phyloP scores from a whole-genome alignment of 2,113 vertebrate species.

The Brachyistius frenatus region DNA sequence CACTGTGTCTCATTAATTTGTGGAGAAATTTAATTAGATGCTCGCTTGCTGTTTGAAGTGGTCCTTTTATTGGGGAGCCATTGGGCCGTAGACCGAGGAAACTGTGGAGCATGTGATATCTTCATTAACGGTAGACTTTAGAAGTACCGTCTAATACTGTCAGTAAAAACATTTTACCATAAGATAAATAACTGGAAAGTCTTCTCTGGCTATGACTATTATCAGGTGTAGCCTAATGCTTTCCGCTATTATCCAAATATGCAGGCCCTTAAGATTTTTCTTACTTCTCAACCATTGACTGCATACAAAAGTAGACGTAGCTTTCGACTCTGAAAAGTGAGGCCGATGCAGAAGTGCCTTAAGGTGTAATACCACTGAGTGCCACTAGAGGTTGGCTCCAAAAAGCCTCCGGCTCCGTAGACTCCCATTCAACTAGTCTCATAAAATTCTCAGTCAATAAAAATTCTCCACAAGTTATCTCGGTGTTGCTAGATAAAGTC shows the following conservation, averaged over 20 bases:
- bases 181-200: conserved; percentile 23
- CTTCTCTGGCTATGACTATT: neutral
- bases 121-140: conserved; percentile 50
- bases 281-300: too few species aligned
- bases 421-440: too few species aligned
- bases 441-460: too few species aligned
- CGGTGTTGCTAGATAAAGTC: too few species aligned
- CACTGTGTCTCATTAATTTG: conserved; percentile 71
- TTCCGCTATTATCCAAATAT: neutral
- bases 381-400: too few species aligned
- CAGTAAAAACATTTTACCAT: conserved; percentile 5
- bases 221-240: conserved; percentile 7
- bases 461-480: too few species aligned
- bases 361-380: too few species aligned
- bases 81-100: conserved; percentile 40
- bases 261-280: neutral
- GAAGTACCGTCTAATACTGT: neutral
- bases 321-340: too few species aligned
- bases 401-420: too few species aligned
- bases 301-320: too few species aligned
- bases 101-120: conserved; percentile 28
- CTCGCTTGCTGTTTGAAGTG: conserved; percentile 69
- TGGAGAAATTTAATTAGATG: conserved; percentile 72
- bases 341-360: too few species aligned
- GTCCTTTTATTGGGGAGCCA: conserved; percentile 57